Percentiles rank a stretch among this genome's conserved stretches.
phyloP scores from a whole-genome alignment of 2,113 vertebrate species.

The Lathamus discolor region DNA sequence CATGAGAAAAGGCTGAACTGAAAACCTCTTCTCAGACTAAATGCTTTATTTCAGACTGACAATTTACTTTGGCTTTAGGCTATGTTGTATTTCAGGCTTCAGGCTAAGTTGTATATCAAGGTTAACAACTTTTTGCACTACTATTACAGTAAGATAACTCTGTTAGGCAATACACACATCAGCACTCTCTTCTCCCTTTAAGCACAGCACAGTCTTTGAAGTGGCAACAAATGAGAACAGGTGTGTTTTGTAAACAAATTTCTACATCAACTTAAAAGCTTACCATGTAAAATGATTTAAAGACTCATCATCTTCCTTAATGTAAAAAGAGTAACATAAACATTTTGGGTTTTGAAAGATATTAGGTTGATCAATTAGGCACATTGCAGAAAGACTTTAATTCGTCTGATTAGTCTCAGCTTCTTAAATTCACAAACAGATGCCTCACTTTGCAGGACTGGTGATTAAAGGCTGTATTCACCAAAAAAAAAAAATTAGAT shows the following conservation, averaged over 20 bases:
- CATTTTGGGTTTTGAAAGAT: background rate
- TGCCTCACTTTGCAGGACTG: slow-evolving; percentile 46
- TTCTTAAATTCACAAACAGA: slow-evolving; percentile 66
- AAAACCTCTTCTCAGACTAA: background rate
- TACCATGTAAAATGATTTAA: background rate
- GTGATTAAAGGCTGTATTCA: slow-evolving; percentile 61
- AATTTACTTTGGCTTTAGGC: background rate
- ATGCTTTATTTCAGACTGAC: background rate
- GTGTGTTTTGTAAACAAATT: slow-evolving; percentile 29
- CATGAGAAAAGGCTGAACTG: background rate
- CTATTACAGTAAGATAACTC: background rate
- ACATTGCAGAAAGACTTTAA: slow-evolving; percentile 37
- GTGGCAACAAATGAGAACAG: background rate
- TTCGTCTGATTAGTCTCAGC: slow-evolving; percentile 64
- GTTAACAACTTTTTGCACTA: background rate
- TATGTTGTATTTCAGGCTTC: background rate
- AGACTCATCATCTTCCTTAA: background rate
- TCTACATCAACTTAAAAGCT: background rate
- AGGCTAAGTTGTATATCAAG: background rate
- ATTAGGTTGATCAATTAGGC: slow-evolving; percentile 45
- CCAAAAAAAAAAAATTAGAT: slow-evolving; percentile 32
- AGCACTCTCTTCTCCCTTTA: background rate
- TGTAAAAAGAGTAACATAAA: background rate
- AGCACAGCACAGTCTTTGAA: background rate
- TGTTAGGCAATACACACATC: background rate